Base-by-base conservation (phyloP, 2,113 vertebrate species). In the Cinclus mexicanus region DNA sequence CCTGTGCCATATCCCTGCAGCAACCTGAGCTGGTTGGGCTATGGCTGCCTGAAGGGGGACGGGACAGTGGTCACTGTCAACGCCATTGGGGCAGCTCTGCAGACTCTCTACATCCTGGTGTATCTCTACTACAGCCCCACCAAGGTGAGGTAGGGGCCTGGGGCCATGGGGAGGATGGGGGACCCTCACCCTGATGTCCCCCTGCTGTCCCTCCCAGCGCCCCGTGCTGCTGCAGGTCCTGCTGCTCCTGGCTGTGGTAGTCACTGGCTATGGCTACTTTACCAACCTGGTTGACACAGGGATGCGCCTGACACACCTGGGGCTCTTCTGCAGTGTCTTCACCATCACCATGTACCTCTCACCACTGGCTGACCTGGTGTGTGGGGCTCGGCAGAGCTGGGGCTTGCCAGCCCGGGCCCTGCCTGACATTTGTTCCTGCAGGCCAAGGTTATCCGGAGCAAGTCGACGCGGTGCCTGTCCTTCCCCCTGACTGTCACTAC, bases 311-410 rank as follows among this genome's bases (percentile, higher is more conserved):
- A 84, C 59, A 9, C 98, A 97, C 71, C 96, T 99, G 28, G 99
- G 99, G 55, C 98, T 99, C 49, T 98, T 98, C 97, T 99, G 99
- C 98, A 99, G 99, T 28, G 9, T 98, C 91, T 98, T 99, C 96
- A 99, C 99, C 50, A 97, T 99, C 98, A 97, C 97, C 98, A 99
- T 99, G 99, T 99, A 99, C 98, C 91, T 99, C 86, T 99, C 99
- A 0, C 99, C 99, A 0, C 97, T 99, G 87, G 93, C 98, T 3
- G 98, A 99, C 96, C 97, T 99, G 98, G 99, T 99, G 97, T 7
- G 85, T 92, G 53, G 92, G 91, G 67, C 44, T 67, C 14, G 44
- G 29, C 1, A 12, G 60, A 59, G 65, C 29, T 35, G 63, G n/a
- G 52, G 29, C 31, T 60, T n/a, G 83, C 57, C 29, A 61, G 53